phyloP scores from a whole-genome alignment of 1,140 invertebrate species.

The Steinernema khuongi region DNA sequence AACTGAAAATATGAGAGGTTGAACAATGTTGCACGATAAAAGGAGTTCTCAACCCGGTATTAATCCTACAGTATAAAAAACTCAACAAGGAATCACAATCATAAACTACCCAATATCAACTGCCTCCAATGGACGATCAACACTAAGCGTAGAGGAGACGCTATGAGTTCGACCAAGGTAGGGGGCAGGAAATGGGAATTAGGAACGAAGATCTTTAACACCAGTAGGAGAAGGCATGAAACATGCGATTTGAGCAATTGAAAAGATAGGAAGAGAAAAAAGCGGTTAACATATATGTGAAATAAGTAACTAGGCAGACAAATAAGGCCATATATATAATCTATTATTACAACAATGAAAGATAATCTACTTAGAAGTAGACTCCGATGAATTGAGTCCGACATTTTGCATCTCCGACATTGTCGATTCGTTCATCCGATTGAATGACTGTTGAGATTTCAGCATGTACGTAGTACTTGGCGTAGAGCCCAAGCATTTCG shows the following conservation, averaged over 20 bases:
- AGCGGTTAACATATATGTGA: neutral
- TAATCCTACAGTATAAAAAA: neutral
- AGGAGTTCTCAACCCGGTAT: slow-evolving; percentile 7
- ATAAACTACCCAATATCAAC: neutral
- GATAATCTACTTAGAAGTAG: neutral
- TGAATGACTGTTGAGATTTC: slow-evolving; percentile 55
- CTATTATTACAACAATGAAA: neutral
- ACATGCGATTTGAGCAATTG: slow-evolving; percentile 8
- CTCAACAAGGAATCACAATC: slow-evolving; percentile 13
- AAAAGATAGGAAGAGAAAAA: neutral
- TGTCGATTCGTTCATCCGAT: slow-evolving; percentile 51
- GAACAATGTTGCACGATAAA: slow-evolving; percentile 1
- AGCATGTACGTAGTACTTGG: slow-evolving; percentile 55
- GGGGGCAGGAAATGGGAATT: neutral
- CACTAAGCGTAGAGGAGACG: neutral
- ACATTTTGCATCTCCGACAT: slow-evolving; percentile 47
- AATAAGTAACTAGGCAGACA: slow-evolving; percentile 8
- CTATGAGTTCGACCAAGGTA: neutral
- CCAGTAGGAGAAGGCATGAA: slow-evolving; percentile 2
- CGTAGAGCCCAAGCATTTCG: slow-evolving; percentile 54
- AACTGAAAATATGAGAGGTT: neutral
- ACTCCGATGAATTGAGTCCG: slow-evolving; percentile 17
- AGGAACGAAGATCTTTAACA: neutral
- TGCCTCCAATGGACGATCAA: neutral
- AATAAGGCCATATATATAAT: neutral